A percentile compares a stretch with the other conserved stretches of the same genome.
Conservation (phyloP, 2,888 invertebrate species). For the Scaptomyza caliginosa region DNA sequence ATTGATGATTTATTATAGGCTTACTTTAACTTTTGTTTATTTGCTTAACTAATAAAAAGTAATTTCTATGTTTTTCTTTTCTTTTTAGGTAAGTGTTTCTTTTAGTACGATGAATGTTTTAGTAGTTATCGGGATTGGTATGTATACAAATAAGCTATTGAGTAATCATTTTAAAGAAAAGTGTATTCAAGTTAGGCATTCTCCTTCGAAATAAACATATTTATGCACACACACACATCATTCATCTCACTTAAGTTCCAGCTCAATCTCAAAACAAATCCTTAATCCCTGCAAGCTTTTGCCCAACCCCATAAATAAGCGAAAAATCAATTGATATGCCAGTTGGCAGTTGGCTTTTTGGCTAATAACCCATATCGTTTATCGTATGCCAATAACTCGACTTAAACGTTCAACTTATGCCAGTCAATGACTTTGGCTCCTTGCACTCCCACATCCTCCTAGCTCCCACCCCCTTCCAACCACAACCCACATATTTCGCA, state of each 20-base stretch:
- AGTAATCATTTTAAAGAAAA: too few relatives aligned
- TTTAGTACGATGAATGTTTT: not conserved
- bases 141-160: constrained; percentile 22
- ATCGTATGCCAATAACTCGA: constrained; percentile 38
- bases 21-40: constrained; percentile 25
- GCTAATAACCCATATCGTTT: constrained; percentile 62
- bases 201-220: not conserved
- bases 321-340: constrained; percentile 64
- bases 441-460: not conserved
- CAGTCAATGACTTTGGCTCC: constrained; percentile 41
- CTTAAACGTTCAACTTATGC: constrained; percentile 55
- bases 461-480: not conserved
- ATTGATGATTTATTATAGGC: constrained; percentile 21
- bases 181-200: too few relatives aligned
- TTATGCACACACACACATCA: constrained; percentile 4
- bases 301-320: not conserved
- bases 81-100: constrained; percentile 60
- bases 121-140: constrained; percentile 29
- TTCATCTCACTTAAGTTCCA: constrained; percentile 6
- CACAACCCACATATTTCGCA: constrained; percentile 20
- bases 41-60: constrained; percentile 31
- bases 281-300: constrained; percentile 11
- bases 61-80: constrained; percentile 27
- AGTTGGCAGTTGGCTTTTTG: constrained; percentile 21
- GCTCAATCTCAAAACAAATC: not conserved